Percentiles rank a stretch among this genome's conserved stretches.
These are phyloP conservation scores for Drosophila kuntzei DNA, from an alignment of 2,888 invertebrate species.

Conservation along the genomic window DNA sequence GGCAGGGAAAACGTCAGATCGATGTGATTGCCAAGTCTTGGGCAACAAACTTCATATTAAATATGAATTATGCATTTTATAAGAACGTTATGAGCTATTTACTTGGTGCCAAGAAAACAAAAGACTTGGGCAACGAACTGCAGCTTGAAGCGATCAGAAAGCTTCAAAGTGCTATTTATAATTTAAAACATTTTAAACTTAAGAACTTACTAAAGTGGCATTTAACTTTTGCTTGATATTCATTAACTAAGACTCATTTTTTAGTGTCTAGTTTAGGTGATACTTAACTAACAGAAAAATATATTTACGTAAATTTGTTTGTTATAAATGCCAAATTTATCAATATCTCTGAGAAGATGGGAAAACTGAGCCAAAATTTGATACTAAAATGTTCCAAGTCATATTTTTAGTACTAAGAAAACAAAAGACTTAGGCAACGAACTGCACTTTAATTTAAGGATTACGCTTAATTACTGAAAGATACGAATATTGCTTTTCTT, in stretches of 20 bases:
- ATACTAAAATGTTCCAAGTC: background rate
- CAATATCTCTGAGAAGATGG: no score
- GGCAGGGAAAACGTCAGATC: constrained; percentile 19
- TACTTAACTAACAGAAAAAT: no score
- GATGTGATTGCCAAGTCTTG: constrained; percentile 45
- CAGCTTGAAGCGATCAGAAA: background rate
- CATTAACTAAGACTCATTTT: background rate
- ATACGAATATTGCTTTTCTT: background rate
- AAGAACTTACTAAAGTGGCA: background rate
- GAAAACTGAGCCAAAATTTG: background rate
- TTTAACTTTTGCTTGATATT: background rate
- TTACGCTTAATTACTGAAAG: background rate
- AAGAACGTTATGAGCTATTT: constrained; percentile 11
- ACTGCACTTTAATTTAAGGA: constrained; percentile 1
- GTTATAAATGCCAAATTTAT: no score
- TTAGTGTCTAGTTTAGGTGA: no score
- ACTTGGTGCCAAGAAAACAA: constrained; percentile 12
- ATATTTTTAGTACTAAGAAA: background rate
- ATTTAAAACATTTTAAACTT: background rate
- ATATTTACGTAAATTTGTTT: no score
- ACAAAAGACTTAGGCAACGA: constrained; percentile 35
- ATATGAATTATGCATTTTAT: constrained; percentile 46
- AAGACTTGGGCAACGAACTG: constrained; percentile 51
- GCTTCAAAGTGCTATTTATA: background rate
- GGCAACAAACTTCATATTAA: constrained; percentile 38